A percentile compares a stretch with the other conserved stretches of the same genome.
Evolutionary conservation across 2,888 invertebrate species (phyloP).

Genomic region (Volucella inanis): DNA sequence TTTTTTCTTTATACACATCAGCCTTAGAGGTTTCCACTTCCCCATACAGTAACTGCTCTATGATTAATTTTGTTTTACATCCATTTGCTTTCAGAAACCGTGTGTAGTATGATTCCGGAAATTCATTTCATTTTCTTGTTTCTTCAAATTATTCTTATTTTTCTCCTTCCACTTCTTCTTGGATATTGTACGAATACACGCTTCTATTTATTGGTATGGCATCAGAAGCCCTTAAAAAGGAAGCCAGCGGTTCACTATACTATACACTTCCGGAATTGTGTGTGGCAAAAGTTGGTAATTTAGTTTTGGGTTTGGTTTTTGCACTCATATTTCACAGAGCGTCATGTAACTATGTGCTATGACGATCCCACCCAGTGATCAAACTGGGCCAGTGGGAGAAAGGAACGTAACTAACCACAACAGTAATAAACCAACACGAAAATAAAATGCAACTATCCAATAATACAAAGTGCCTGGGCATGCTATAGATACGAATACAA

Average conservation of each 20-base stretch:
- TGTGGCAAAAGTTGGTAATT: not conserved
- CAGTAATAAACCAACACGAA: not conserved
- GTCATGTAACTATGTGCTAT: not conserved
- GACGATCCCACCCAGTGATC: constrained; percentile 34
- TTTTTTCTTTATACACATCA: constrained; percentile 27
- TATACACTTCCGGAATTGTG: constrained; percentile 46
- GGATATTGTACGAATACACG: not conserved
- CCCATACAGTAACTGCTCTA: constrained; percentile 58
- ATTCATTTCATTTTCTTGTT: constrained; percentile 50
- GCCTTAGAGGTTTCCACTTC: constrained; percentile 48
- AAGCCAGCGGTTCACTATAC: constrained; percentile 24
- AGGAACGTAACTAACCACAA: constrained; percentile 40
- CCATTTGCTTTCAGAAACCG: not conserved
- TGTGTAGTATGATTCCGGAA: constrained; percentile 55
- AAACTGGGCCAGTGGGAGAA: constrained; percentile 70
- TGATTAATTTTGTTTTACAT: constrained; percentile 54
- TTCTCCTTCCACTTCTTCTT: constrained; percentile 28
- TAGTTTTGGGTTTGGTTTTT: not conserved
- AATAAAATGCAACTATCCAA: not conserved
- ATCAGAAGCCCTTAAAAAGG: constrained; percentile 44
- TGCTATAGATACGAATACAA: constrained; percentile 1
- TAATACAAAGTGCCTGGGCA: not conserved
- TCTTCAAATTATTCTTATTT: not conserved
- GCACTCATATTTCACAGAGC: not conserved
- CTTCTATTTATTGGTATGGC: constrained; percentile 4